Evolutionary conservation across 2,888 invertebrate species (phyloP).

Genomic region (Trachelus tabidus): DNA sequence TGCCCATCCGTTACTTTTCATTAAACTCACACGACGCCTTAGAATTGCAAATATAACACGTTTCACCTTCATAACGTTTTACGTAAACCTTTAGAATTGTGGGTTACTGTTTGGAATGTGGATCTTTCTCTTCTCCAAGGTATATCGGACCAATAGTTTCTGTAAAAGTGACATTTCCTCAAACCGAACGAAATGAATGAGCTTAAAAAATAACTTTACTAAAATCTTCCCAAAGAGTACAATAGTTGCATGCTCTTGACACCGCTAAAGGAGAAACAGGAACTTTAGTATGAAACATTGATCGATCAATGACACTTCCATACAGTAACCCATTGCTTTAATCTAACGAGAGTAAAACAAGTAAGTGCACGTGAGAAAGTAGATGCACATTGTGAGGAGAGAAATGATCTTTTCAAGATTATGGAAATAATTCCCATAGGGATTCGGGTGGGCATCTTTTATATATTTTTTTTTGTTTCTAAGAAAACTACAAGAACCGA

Average conservation of each 20-base stretch:
- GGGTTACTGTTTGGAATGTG: constrained; percentile 46
- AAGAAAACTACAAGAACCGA: constrained; percentile 54
- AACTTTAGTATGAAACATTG: background rate
- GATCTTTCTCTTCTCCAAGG: background rate
- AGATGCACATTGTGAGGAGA: constrained; percentile 46
- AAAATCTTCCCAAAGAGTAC: background rate
- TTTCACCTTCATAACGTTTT: constrained; percentile 38
- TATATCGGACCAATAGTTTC: background rate
- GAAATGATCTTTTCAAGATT: constrained; percentile 39
- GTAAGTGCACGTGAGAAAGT: constrained; percentile 42
- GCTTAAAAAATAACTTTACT: background rate
- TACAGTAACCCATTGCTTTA: constrained; percentile 47
- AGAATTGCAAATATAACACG: constrained; percentile 45
- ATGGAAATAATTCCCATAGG: constrained; percentile 43
- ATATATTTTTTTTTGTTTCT: constrained; percentile 28
- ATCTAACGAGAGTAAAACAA: constrained; percentile 41
- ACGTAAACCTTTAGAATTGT: constrained; percentile 28
- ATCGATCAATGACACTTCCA: constrained; percentile 22
- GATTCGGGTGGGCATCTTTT: constrained; percentile 42
- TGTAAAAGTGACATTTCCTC: too few relatives aligned
- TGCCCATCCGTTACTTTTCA: constrained; percentile 49
- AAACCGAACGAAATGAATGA: background rate
- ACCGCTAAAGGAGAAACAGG: background rate
- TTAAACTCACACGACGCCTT: constrained; percentile 45
- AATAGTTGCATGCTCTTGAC: background rate